These are phyloP conservation scores for Drosophila longiperda DNA, from an alignment of 2,888 invertebrate species.

Conservation along the genomic window DNA sequence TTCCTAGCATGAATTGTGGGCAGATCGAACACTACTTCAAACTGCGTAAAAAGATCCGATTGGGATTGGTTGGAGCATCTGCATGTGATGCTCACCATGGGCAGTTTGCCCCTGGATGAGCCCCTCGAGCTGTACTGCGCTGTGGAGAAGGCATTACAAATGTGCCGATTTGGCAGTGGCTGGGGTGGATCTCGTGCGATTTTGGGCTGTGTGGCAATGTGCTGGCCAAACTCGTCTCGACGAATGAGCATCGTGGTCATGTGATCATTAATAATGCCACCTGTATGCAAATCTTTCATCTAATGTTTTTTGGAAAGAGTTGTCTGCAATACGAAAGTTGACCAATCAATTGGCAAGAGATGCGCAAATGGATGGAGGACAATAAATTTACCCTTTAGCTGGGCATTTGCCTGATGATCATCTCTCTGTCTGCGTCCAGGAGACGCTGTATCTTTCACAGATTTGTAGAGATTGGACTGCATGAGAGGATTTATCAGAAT, in stretches of 20 bases:
- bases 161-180: constrained; percentile 90
- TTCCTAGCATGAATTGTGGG: constrained; percentile 69
- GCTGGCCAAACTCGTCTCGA: constrained; percentile 88
- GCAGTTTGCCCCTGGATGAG: constrained; percentile 85
- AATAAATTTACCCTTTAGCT: constrained; percentile 88
- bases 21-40: constrained; percentile 23
- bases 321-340: constrained; percentile 86
- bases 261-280: constrained; percentile 44
- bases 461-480: constrained; percentile 29
- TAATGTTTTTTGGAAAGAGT: constrained; percentile 61
- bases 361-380: constrained; percentile 86
- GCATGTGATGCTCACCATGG: constrained; percentile 83
- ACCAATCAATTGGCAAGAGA: constrained; percentile 5
- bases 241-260: constrained; percentile 75
- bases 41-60: constrained; percentile 84
- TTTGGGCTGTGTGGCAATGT: constrained; percentile 92
- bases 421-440: constrained; percentile 69
- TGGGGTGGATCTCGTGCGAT: constrained; percentile 91
- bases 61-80: constrained; percentile 92
- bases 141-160: constrained; percentile 89
- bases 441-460: constrained; percentile 34
- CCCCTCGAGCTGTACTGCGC: constrained; percentile 91
- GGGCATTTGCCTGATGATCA: constrained; percentile 87
- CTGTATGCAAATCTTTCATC: constrained; percentile 57
- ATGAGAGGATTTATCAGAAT: constrained; percentile 39